These are phyloP conservation scores for Phrynosoma platyrhinos DNA, from an alignment of 2,113 vertebrate genomes.

Conservation along the genomic window DNA sequence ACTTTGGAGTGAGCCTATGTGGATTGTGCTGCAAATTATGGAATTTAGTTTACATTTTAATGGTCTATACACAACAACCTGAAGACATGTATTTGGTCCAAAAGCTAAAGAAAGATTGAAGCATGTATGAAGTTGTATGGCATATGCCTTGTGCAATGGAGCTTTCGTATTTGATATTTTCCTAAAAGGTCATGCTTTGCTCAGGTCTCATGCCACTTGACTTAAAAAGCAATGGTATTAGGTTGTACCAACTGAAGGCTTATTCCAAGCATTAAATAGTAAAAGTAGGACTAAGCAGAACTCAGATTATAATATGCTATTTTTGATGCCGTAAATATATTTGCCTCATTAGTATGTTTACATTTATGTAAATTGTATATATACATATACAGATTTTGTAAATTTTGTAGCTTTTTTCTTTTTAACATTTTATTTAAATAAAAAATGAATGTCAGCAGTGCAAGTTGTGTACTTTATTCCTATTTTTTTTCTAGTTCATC, in stretches of 20 bases:
- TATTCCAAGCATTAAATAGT: conserved; percentile 20
- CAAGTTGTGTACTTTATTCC: neutral
- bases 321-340: conserved; percentile 64
- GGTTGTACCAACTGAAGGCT: conserved; percentile 1
- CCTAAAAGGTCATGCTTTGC: neutral
- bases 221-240: conserved; percentile 44
- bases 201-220: conserved; percentile 22
- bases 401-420: conserved; percentile 49
- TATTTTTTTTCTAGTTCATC: neutral
- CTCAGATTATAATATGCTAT: conserved; percentile 45
- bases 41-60: neutral
- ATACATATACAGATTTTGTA: conserved; percentile 43
- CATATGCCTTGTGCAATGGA: neutral
- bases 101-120: neutral
- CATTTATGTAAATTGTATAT: conserved; percentile 57
- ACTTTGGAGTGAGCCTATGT: neutral
- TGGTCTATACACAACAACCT: neutral
- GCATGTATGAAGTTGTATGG: neutral
- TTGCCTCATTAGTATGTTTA: conserved; percentile 66
- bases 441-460: conserved; percentile 61
- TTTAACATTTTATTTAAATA: conserved; percentile 71
- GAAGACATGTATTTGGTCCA: neutral
- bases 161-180: fast-evolving
- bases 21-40: neutral
- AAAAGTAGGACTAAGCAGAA: conserved; percentile 26